phyloP scores from a whole-genome alignment of 2,888 invertebrate genomes.

The Camptogramma bilineatum region DNA sequence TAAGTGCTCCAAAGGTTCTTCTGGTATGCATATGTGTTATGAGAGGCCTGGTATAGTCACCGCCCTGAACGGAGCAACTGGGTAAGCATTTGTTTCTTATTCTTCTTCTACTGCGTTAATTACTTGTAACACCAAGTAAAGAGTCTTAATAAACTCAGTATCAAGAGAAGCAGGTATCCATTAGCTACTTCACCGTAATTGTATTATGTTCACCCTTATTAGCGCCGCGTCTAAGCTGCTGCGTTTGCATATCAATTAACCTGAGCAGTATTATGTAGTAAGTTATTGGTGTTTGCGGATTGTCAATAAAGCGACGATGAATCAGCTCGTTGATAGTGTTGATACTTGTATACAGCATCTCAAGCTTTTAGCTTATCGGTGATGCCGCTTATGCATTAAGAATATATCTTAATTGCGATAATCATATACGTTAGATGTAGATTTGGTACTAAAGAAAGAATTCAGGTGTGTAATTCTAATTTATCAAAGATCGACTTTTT shows the following conservation, averaged over 20 bases:
- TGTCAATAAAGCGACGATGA: slow-evolving; percentile 22
- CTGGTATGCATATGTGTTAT: slow-evolving; percentile 84
- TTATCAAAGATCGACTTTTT: too few relatives aligned
- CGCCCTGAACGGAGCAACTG: slow-evolving; percentile 78
- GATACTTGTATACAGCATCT: not conserved
- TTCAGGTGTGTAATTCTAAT: too few relatives aligned
- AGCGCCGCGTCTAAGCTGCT: slow-evolving; percentile 16
- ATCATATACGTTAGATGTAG: too few relatives aligned
- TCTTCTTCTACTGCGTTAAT: not conserved
- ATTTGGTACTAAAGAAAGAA: too few relatives aligned
- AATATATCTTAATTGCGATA: too few relatives aligned
- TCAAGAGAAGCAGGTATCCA: slow-evolving; percentile 15
- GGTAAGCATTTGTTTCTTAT: slow-evolving; percentile 63
- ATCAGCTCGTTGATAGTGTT: slow-evolving; percentile 1
- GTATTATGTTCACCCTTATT: slow-evolving; percentile 20
- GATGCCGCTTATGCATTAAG: too few relatives aligned
- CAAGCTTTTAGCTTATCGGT: too few relatives aligned
- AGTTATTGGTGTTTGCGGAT: slow-evolving; percentile 21
- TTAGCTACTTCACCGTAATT: slow-evolving; percentile 18
- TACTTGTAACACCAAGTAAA: not conserved
- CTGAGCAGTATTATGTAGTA: slow-evolving; percentile 20
- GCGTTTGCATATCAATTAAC: slow-evolving; percentile 32
- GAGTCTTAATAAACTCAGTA: slow-evolving; percentile 4
- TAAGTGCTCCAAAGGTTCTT: slow-evolving; percentile 62
- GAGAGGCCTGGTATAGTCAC: slow-evolving; percentile 78